Conservation (phyloP, 1,140 invertebrate genomes). For the Bombus polaris region DNA sequence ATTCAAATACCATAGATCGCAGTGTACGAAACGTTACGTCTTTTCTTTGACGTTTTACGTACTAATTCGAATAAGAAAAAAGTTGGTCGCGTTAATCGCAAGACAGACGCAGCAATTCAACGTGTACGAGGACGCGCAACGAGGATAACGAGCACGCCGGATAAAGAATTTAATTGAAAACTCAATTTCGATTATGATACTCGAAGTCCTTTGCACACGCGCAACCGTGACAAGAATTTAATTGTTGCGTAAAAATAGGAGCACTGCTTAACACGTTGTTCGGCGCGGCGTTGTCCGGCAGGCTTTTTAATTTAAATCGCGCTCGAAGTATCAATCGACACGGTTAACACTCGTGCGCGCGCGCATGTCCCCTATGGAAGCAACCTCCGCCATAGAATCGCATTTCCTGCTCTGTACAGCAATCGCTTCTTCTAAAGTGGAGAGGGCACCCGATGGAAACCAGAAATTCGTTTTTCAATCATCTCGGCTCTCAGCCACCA, state of each 20-base stretch:
- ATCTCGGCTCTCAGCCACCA: not conserved
- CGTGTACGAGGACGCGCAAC: not conserved
- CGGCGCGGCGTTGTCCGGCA: not conserved
- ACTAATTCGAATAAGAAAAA: not conserved
- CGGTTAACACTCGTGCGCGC: not conserved
- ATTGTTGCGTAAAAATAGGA: slow-evolving; percentile 32
- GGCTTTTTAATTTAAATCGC: slow-evolving; percentile 28
- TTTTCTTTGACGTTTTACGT: not conserved
- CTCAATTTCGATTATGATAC: slow-evolving; percentile 40
- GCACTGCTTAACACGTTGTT: slow-evolving; percentile 38
- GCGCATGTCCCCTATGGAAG: too few relatives aligned
- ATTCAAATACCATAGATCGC: not conserved
- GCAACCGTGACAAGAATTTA: slow-evolving; percentile 45
- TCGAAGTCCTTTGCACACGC: slow-evolving; percentile 44
- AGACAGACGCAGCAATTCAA: not conserved
- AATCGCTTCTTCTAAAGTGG: not conserved
- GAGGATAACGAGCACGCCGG: slow-evolving; percentile 16
- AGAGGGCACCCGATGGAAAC: not conserved
- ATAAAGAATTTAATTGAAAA: slow-evolving; percentile 53
- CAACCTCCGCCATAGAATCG: not conserved
- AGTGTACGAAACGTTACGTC: not conserved
- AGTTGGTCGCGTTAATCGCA: slow-evolving; percentile 7
- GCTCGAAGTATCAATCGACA: slow-evolving; percentile 24
- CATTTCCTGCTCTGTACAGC: not conserved
- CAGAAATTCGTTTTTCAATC: slow-evolving; percentile 24